Evolutionary conservation across 1,140 invertebrate genomes (phyloP), one percentile per base, ranked within the genome.

Genomic region (Drosophila sucinea): DNA sequence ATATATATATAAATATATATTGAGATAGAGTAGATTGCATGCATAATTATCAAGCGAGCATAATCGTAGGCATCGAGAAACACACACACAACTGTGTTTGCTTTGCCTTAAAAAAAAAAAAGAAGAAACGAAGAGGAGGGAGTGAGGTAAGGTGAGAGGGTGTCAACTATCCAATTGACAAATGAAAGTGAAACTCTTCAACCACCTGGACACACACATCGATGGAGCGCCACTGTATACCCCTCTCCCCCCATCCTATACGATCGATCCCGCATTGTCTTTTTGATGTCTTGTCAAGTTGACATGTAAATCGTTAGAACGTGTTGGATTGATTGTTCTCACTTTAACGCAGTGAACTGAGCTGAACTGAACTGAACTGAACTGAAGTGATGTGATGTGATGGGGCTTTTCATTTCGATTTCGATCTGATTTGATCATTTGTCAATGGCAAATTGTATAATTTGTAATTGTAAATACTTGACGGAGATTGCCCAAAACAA

Each of bases 271-370:
- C 60, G 17, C 55, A 41, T 65, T 63, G 17, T 57, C 30, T 29
- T 11, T 17, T 44, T 30, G 44, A 67, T 27, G 55, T 55, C 64
- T 41, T 70, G 74, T 89, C 84, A 89, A 84, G 62, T 90, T 89
- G 84, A 89, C 84, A 89, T 89, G 84, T 89, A 89, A 89, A 89
- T 89, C 80, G 77, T 89, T 89, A 84, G 85, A 81, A 89, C 66
- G 77, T 69, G 80, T 79, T 89, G 73, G 84, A 89, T 89, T 84
- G 84, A 89, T 89, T 89, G 81, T 82, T 87, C 77, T 80, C 79
- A 70, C 83, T 72, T 70, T 67, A 63, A 55, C 60, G 60, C 44
- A 66, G 69, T 38, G 38, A 32, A 30, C 8, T 38, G 7, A 29
- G 60, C 5, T 38, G 44, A 35, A 17, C 17, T 17, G 17, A 17